Base-by-base conservation (phyloP, 2,797 vertebrate genomes). In the Silurus aristotelis region DNA sequence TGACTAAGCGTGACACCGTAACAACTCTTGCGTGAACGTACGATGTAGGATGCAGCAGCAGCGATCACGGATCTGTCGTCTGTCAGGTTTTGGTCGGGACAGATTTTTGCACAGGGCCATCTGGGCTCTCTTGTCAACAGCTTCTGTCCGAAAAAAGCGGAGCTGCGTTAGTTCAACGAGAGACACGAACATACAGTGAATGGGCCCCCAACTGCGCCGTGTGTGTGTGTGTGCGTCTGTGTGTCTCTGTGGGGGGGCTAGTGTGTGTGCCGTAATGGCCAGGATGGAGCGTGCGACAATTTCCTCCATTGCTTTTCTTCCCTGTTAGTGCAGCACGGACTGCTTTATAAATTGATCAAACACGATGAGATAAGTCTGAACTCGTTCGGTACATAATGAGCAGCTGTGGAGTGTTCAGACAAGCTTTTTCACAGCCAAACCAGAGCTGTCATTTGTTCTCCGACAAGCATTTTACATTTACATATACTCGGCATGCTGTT, bases 51-150 rank as follows among this genome's bases (percentile, higher is more conserved):
- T 75, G 71, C 81, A 78, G 52, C 63, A 60, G 77, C 76, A 73
- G 48, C 25, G 48, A 31, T 71, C 64, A 67, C 14, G 46, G 83
- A 61, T 84, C 72, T 55, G 60, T 84, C 77, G 85, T 87, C 82
- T 86, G 75, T 75, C 73, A 31, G 12, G 31, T 82, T 82, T 86
- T 71, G 72, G 82, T 82, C 31, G 73, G 85, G 83, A 82, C 72
- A 76, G 70, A 79, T 82, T 85, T 89, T 83, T 84, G 66, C 52
- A 13, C 56, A 61, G 48, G 52, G 81, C 85, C 85, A 87, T 89
- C 87, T 86, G 70, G 70, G 17, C 77, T 48, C 68, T 71, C 66
- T 20, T 2, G 64, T 68, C 77, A 68, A 56, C 25, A 27, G 70
- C 66, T 87, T 86, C 48, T 80, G 75, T 75, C 58, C 64, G 43